Percentiles rank a stretch among this genome's conserved stretches.
These are phyloP conservation scores for Hermaeophaga mercurialis DNA, from an alignment of 2,888 invertebrate genomes.

Conservation along the genomic window DNA sequence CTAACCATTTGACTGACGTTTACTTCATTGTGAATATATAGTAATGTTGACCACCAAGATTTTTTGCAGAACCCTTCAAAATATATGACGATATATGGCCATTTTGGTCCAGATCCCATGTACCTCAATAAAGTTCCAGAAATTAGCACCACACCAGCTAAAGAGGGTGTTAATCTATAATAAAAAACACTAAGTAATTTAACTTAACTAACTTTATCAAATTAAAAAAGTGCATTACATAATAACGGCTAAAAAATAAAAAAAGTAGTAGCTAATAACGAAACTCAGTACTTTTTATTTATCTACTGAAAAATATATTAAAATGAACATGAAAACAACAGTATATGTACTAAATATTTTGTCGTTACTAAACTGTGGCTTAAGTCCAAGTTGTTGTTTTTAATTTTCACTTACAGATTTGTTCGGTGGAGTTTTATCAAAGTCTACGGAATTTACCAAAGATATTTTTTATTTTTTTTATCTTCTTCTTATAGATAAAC, in stretches of 20 bases:
- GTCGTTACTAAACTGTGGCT: no score
- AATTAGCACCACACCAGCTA: slow-evolving; percentile 57
- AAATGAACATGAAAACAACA: not conserved
- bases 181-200: slow-evolving; percentile 1
- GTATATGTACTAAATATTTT: not conserved
- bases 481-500: no score
- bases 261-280: not conserved
- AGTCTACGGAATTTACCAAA: no score
- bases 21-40: slow-evolving; percentile 48
- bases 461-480: no score
- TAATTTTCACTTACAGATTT: no score
- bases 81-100: slow-evolving; percentile 47
- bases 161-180: slow-evolving; percentile 60
- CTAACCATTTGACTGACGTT: slow-evolving; percentile 30
- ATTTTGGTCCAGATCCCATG: slow-evolving; percentile 60
- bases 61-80: slow-evolving; percentile 41
- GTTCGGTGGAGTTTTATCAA: no score
- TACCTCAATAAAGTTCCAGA: slow-evolving; percentile 57
- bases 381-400: no score
- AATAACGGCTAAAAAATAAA: no score
- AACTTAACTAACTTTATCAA: no score
- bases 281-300: no score
- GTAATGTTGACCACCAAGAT: slow-evolving; percentile 47
- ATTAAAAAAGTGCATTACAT: no score
- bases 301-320: not conserved